Percentiles rank a stretch among this genome's conserved stretches.
These are phyloP conservation scores for Trachymyrmex cornetzi DNA, from an alignment of 1,140 invertebrate genomes.

Conservation along the genomic window DNA sequence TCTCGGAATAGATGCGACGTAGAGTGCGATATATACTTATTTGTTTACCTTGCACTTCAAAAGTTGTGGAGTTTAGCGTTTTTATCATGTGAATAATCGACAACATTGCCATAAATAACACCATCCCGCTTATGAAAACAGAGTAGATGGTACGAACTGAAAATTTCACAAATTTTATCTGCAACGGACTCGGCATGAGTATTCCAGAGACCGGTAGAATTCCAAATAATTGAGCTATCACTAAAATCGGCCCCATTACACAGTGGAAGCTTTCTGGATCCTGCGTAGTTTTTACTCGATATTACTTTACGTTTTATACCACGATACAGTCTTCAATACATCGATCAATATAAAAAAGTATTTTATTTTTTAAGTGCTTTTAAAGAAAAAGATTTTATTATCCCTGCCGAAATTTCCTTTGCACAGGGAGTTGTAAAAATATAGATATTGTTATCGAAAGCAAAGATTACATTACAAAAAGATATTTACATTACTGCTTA, in stretches of 20 bases:
- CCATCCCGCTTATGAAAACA: constrained; percentile 60
- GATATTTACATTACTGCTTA: constrained; percentile 33
- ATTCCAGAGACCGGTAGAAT: constrained; percentile 81
- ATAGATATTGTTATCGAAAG: not conserved
- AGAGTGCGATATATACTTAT: not conserved
- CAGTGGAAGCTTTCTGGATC: constrained; percentile 82
- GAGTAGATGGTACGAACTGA: constrained; percentile 77
- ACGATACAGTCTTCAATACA: not conserved
- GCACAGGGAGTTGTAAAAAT: not conserved
- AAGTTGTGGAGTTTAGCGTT: constrained; percentile 77
- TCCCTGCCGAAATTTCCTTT: not conserved
- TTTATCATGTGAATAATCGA: constrained; percentile 81
- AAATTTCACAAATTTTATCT: constrained; percentile 74
- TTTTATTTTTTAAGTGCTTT: not conserved
- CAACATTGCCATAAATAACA: constrained; percentile 75
- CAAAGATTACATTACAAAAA: not conserved
- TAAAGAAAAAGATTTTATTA: not conserved
- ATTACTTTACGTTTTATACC: not conserved
- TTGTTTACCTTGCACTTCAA: constrained; percentile 79
- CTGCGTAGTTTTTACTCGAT: constrained; percentile 64
- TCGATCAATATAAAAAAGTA: not conserved
- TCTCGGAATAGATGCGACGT: not conserved
- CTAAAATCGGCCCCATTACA: constrained; percentile 78
- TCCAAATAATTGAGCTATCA: constrained; percentile 82
- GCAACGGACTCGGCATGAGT: constrained; percentile 65